Percentiles rank a stretch among this genome's conserved stretches.
Conservation (phyloP, 1,140 invertebrate genomes). For the Parapsyche elsis region DNA sequence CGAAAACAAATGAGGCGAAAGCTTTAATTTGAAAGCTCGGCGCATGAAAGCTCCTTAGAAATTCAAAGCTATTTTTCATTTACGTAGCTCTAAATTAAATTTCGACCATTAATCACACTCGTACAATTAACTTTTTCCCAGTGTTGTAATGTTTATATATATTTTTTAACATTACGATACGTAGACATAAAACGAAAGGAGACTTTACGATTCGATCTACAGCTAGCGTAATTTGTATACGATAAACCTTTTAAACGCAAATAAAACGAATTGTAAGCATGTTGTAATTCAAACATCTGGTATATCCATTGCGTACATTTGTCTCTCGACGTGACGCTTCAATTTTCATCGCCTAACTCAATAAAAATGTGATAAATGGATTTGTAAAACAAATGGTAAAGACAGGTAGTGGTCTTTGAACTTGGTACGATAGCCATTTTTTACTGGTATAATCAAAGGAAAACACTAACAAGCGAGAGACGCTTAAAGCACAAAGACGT, state of each 20-base stretch:
- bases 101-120: constrained; percentile 30
- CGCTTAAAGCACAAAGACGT: constrained; percentile 3
- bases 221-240: too few species aligned
- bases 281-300: too few species aligned
- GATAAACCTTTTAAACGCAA: too few species aligned
- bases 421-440: background rate
- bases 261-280: too few species aligned
- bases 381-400: background rate
- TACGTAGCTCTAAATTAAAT: constrained; percentile 26
- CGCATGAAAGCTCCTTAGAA: constrained; percentile 17
- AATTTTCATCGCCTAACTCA: too few species aligned
- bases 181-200: too few species aligned
- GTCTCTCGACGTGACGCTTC: too few species aligned
- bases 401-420: constrained; percentile 10
- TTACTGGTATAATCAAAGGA: background rate
- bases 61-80: constrained; percentile 22
- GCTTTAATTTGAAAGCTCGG: constrained; percentile 27
- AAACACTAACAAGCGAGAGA: background rate
- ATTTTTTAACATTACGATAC: too few species aligned
- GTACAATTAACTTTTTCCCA: constrained; percentile 14
- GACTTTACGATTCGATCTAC: too few species aligned
- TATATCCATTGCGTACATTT: too few species aligned
- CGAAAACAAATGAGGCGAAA: constrained; percentile 22
- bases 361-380: too few species aligned
- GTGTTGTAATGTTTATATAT: background rate